Percentiles rank a stretch among this genome's conserved stretches.
Conservation (phyloP, 2,888 invertebrate genomes). For the Cetonia aurata region DNA sequence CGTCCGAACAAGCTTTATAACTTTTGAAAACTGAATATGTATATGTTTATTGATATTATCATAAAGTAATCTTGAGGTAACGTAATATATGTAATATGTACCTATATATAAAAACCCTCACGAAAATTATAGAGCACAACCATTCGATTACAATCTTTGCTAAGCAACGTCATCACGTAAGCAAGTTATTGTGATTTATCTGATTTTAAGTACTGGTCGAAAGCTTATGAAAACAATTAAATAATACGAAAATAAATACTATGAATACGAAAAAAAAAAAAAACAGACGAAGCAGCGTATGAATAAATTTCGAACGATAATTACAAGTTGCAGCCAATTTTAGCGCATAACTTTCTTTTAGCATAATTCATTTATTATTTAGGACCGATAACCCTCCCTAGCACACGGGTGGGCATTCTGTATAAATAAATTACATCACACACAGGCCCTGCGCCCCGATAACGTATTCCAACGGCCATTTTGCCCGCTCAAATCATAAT, state of each 20-base stretch:
- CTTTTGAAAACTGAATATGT: too few species aligned
- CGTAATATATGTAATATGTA: too few species aligned
- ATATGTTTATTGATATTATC: too few species aligned
- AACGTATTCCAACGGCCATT: conserved; percentile 36
- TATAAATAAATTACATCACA: conserved; percentile 40
- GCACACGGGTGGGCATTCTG: conserved; percentile 29
- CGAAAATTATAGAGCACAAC: conserved; percentile 19
- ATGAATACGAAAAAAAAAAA: conserved; percentile 12
- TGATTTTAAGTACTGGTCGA: neutral
- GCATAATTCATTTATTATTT: conserved; percentile 40
- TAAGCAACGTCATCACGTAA: conserved; percentile 12
- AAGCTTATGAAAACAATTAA: conserved; percentile 9
- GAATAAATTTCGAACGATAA: conserved; percentile 35
- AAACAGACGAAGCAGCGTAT: conserved; percentile 4
- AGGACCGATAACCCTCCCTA: conserved; percentile 31
- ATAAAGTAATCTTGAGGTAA: too few species aligned
- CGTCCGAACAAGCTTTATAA: too few species aligned
- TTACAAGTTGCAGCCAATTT: conserved; percentile 36
- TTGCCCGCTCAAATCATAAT: conserved; percentile 36
- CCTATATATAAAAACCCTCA: too few species aligned
- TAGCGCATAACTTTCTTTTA: conserved; percentile 27
- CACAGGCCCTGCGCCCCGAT: conserved; percentile 26
- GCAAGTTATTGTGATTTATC: conserved; percentile 11
- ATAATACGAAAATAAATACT: conserved; percentile 20
- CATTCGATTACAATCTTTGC: conserved; percentile 18